Base-by-base conservation (phyloP, 2,797 vertebrate genomes). In the Ctenopoma multispine region DNA sequence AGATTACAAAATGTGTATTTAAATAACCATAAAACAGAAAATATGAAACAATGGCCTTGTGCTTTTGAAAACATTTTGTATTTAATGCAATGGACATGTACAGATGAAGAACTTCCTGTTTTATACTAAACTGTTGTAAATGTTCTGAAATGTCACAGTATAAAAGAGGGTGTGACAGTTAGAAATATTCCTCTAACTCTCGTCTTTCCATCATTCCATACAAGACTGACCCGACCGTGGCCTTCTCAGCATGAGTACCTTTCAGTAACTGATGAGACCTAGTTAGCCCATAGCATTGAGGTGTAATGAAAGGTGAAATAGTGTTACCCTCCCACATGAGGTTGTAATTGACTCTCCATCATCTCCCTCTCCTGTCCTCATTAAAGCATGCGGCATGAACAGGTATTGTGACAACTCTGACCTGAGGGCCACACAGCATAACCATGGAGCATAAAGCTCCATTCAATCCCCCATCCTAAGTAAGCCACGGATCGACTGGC, bases 271-370 rank as follows among this genome's bases (percentile, higher is more conserved):
- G 89, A 88, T 84, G 88, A 77, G 82, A 72, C 81, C 82, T 70
- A 66, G 86, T 92, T 90, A 89, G 87, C 89, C 85, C 38, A 8
- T 86, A 84, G 81, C 91, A 81, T 74, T 38, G 66, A 80, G 81
- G 85, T 77, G 84, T 90, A 90, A 92, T 93, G 88, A 90, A 92
- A 92, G 91, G 91, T 91, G 90, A 90, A 91, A 89, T 67, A 77
- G 79, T 81, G 85, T 85, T 82, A 86, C 86, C 81, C 72, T 84
- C 80, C 81, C 81, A 89, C 88, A 87, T 63, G 73, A 80, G 82
- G 78, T 82, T 84, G 83, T 90, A 92, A 92, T 91, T 89, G 91
- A 92, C 89, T 90, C 89, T 87, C 84, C 76, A 91, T 92, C 92
- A 90, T 90, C 80, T 81, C 69, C 67, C 77, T 81, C 84, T 83